Evolutionary conservation across 2,888 invertebrate genomes (phyloP).

Genomic region (Metopia argyrocephala): DNA sequence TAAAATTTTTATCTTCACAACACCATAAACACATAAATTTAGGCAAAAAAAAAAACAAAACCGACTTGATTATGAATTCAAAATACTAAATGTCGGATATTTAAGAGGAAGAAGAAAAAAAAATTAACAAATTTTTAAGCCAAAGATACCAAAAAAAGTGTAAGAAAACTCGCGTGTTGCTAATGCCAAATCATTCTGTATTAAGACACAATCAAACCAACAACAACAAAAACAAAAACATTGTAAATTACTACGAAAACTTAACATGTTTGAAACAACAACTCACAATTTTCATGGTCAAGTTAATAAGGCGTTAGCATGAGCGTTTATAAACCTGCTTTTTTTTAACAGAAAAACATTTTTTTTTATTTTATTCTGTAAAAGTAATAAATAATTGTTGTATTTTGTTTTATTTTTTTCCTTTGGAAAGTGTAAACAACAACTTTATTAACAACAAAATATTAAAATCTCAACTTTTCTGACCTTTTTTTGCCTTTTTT

Average conservation of each 20-base stretch:
- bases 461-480: conserved; percentile 10
- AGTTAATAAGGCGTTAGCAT: conserved; percentile 41
- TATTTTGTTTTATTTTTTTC: too few species aligned
- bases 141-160: conserved; percentile 19
- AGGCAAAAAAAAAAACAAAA: not conserved
- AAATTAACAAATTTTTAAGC: not conserved
- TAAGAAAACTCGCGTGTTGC: conserved; percentile 56
- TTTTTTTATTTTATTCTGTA: not conserved
- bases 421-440: conserved; percentile 29
- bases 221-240: not conserved
- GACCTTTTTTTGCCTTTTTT: not conserved
- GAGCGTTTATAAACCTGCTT: conserved; percentile 32
- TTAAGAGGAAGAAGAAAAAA: too few species aligned
- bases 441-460: conserved; percentile 7
- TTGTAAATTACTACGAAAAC: not conserved
- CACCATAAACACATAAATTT: not conserved
- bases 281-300: conserved; percentile 64
- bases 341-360: conserved; percentile 1
- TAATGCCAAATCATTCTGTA: conserved; percentile 55
- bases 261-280: conserved; percentile 27
- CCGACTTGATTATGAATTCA: too few species aligned
- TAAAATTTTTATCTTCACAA: conserved; percentile 11
- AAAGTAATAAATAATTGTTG: not conserved
- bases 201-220: conserved; percentile 5
- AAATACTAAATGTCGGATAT: too few species aligned